These are phyloP conservation scores for Venustoraphidia nigricollis DNA, from an alignment of 2,888 invertebrate species.

Conservation along the genomic window DNA sequence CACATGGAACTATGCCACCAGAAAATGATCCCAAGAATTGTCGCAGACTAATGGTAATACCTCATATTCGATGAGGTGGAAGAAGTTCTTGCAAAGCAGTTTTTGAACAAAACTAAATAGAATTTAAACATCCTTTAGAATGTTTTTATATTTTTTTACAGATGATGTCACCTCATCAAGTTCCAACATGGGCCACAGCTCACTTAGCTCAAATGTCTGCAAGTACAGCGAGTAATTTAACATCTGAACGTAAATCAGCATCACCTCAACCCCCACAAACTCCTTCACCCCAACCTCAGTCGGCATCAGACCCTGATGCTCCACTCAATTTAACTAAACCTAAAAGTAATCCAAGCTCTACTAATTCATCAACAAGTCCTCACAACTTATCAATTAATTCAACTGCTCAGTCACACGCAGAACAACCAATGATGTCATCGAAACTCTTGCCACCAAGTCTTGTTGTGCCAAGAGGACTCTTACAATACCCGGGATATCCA, in stretches of 20 bases:
- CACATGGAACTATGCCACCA: no score
- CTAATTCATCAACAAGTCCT: conserved; percentile 33
- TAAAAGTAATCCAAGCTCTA: conserved; percentile 34
- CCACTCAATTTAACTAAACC: conserved; percentile 84
- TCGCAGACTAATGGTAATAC: no score
- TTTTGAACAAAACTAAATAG: no score
- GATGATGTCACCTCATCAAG: conserved; percentile 36
- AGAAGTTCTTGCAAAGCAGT: no score
- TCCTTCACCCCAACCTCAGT: conserved; percentile 19
- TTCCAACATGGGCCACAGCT: conserved; percentile 49
- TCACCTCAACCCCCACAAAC: conserved; percentile 15
- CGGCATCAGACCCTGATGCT: conserved; percentile 53
- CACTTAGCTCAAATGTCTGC: conserved; percentile 57
- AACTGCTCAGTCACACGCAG: conserved; percentile 17
- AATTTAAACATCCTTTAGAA: no score
- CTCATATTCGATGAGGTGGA: no score
- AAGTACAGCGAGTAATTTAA: conserved; percentile 20
- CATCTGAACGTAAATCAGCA: conserved; percentile 22
- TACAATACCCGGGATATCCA: conserved; percentile 44
- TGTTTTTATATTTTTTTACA: conserved; percentile 16
- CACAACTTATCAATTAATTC: conserved; percentile 15
- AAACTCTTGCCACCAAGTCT: conserved; percentile 40
- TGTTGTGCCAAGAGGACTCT: conserved; percentile 41
- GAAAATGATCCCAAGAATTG: no score
- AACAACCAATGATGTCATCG: conserved; percentile 38